Percentiles rank a stretch among this genome's conserved stretches.
phyloP scores from a whole-genome alignment of 2,888 invertebrate genomes.

The Tryphoninae sp. region DNA sequence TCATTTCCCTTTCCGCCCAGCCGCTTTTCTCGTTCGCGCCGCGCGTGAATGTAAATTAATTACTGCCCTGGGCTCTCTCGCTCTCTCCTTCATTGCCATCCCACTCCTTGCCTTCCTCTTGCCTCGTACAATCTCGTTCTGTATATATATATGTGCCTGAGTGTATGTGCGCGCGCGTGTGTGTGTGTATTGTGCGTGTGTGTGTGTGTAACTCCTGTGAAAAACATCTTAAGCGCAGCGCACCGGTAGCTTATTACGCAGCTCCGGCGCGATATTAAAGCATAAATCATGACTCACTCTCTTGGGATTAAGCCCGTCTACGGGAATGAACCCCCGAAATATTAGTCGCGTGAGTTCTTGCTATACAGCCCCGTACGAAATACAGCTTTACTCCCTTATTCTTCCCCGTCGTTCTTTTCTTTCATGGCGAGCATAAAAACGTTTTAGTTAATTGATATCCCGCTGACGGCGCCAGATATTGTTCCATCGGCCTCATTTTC shows the following conservation, averaged over 20 bases:
- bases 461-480: constrained; percentile 35
- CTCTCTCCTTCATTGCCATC: constrained; percentile 35
- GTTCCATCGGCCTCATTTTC: constrained; percentile 19
- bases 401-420: neutral
- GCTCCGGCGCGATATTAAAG: constrained; percentile 76
- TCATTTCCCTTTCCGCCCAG: constrained; percentile 66
- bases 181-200: neutral
- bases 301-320: constrained; percentile 71
- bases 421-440: constrained; percentile 45
- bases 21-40: constrained; percentile 71
- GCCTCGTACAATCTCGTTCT: constrained; percentile 23
- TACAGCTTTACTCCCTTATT: neutral
- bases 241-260: constrained; percentile 74
- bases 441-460: constrained; percentile 60
- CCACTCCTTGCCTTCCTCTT: constrained; percentile 32
- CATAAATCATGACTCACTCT: constrained; percentile 79
- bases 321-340: constrained; percentile 64
- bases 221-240: constrained; percentile 77
- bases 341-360: constrained; percentile 59
- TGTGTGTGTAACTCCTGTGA: constrained; percentile 61
- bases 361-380: constrained; percentile 33
- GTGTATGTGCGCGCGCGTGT: neutral
- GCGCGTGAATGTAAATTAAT: constrained; percentile 79
- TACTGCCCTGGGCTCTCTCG: constrained; percentile 69
- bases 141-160: constrained; percentile 13